Evolutionary conservation across 2,797 vertebrate genomes (phyloP), one percentile per base, ranked within the genome.

Genomic region (Sandelia bainsii): DNA sequence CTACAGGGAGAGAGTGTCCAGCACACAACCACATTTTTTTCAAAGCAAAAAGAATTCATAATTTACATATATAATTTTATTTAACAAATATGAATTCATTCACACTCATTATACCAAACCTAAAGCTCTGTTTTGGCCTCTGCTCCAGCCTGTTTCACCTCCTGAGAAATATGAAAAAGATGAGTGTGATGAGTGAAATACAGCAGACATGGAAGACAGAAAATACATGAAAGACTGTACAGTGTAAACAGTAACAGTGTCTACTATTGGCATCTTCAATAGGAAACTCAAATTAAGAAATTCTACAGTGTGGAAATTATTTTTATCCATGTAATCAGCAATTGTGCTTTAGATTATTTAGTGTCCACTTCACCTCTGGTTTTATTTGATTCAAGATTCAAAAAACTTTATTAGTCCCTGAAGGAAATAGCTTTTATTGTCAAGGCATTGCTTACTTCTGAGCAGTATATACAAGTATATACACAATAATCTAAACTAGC

Each of bases 91-190:
- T 66, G 12, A 17, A 65, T 34, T 48, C 1, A 51, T 82, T 80
- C 58, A 59, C 56, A 67, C 57, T 40, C 8, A 19, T 52, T 69
- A 32, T 19, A 0, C 2, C 4, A 37, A 49, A 72, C 44, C 83
- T 88, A 95, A 20, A 95, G 91, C 79, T 95, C 95, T 8, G 89
- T 93, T 87, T 94, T 95, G 62, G 75, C 46, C 64, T 91, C 76
- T 4, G 79, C 64, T 74, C 60, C 90, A 0, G 89, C 76, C 67
- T 94, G 82, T 23, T 87, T 85, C 80, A 87, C 88, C 8, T 92
- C 88, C 94, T 95, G 80, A 68, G 84, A 89, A 70, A 69, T 17
- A 45, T 0, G 11, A 19, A 54, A 70, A 22, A 46, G 42, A n/a
- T 45, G 42, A 45, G 2, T 20, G 29, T 3, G 50, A 45, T 16